Conservation (phyloP, 2,888 invertebrate genomes). For the Metopia argyrocephala region DNA sequence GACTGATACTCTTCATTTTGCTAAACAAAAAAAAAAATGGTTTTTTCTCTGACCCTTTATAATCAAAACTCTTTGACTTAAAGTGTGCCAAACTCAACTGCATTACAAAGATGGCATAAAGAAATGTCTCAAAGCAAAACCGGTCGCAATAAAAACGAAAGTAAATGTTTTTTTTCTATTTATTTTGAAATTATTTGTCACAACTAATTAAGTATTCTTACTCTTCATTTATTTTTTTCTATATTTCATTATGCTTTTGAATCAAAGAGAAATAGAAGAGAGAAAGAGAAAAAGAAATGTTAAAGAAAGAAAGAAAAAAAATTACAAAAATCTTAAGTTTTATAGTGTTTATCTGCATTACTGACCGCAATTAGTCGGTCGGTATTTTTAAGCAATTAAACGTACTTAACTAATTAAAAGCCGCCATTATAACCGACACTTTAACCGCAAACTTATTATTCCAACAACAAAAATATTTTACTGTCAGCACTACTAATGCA, state of each 20-base stretch:
- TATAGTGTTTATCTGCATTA: slow-evolving; percentile 58
- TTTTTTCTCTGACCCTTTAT: not conserved
- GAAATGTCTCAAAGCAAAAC: slow-evolving; percentile 1
- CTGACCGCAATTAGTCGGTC: slow-evolving; percentile 60
- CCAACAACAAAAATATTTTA: slow-evolving; percentile 60
- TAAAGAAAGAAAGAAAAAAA: not conserved
- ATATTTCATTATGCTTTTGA: not conserved
- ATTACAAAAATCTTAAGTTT: slow-evolving; percentile 39
- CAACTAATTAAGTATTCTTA: not conserved
- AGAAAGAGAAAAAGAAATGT: not conserved
- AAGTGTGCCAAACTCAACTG: not conserved
- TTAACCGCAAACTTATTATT: slow-evolving; percentile 65
- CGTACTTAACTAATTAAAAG: slow-evolving; percentile 64
- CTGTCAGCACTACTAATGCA: slow-evolving; percentile 60
- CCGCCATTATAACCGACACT: slow-evolving; percentile 64
- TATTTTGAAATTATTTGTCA: not conserved
- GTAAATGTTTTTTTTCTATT: not conserved
- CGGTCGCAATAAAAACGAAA: not conserved
- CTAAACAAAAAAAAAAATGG: too few species aligned
- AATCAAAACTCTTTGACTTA: not conserved
- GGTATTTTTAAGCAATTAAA: slow-evolving; percentile 61
- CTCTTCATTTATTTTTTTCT: not conserved
- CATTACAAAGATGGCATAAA: not conserved
- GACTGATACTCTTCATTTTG: too few species aligned
- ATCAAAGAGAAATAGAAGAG: not conserved